Percentiles rank a stretch among this genome's conserved stretches.
These are phyloP conservation scores for Phylloscopus trochiloides DNA, from an alignment of 2,113 vertebrate genomes.

Conservation along the genomic window DNA sequence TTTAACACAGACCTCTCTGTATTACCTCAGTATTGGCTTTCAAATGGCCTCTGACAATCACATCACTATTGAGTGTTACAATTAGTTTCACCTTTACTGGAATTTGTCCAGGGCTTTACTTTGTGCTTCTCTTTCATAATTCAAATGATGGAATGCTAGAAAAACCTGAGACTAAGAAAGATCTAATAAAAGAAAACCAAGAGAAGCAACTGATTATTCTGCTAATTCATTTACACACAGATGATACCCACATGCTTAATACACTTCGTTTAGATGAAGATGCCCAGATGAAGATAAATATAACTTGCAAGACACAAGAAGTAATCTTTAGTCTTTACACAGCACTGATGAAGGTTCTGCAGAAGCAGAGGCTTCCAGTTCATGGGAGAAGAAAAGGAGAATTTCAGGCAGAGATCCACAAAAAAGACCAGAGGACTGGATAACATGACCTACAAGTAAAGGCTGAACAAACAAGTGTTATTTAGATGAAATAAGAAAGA, in stretches of 20 bases:
- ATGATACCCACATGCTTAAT: not conserved
- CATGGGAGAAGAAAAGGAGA: not conserved
- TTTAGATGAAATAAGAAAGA: not conserved
- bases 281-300: not conserved
- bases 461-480: not conserved
- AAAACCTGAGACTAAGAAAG: not conserved
- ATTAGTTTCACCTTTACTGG: not conserved
- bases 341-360: not conserved
- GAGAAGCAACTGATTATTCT: not conserved
- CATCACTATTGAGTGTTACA: not conserved
- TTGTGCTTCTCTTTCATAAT: not conserved
- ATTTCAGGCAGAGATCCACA: not conserved
- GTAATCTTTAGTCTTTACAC: not conserved
- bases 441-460: not conserved
- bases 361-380: not conserved
- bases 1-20: not conserved
- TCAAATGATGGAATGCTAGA: not conserved
- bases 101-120: not conserved
- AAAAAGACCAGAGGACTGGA: not conserved
- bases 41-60: not conserved
- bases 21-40: not conserved
- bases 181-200: not conserved
- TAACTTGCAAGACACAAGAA: not conserved
- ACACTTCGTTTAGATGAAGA: not conserved
- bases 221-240: not conserved